These are phyloP conservation scores for Eunapius fragilis DNA, from an alignment of 37 sponge, comb jelly and placozoan species.

Conservation along the genomic window DNA sequence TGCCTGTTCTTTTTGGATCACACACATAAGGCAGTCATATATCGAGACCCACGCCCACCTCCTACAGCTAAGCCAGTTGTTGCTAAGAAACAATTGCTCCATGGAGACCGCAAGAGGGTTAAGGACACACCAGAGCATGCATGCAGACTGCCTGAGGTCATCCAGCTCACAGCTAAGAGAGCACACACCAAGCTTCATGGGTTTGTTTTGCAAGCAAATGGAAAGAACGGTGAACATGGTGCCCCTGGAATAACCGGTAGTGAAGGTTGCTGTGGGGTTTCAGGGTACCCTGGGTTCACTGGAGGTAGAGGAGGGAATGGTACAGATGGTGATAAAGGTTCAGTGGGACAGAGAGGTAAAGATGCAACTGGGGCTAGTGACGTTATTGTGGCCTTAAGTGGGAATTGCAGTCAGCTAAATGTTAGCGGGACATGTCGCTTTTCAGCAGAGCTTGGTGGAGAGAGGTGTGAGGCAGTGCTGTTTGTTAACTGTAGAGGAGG, in stretches of 20 bases:
- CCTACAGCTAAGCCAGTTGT: constrained; percentile 4
- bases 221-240: constrained; percentile 45
- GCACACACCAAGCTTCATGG: constrained; percentile 38
- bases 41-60: constrained; percentile 61
- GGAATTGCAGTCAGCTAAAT: constrained; percentile 34
- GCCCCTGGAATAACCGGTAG: background rate
- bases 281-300: too few species aligned
- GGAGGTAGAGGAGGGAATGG: constrained; percentile 24
- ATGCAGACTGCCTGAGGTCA: constrained; percentile 3
- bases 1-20: constrained; percentile 60
- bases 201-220: constrained; percentile 13
- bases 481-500: constrained; percentile 84
- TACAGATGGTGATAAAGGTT: constrained; percentile 42
- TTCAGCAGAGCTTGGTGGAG: constrained; percentile 62
- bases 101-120: constrained; percentile 1
- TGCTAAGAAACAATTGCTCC: constrained; percentile 5
- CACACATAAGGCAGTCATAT: constrained; percentile 30
- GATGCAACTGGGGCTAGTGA: constrained; percentile 58
- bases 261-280: too few species aligned
- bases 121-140: background rate
- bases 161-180: constrained; percentile 2
- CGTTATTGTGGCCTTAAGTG: constrained; percentile 47
- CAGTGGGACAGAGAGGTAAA: constrained; percentile 29
- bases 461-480: constrained; percentile 56
- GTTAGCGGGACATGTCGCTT: constrained; percentile 18